Evolutionary conservation across 1,140 invertebrate genomes (phyloP).

Genomic region (Cyclargus thomasi): DNA sequence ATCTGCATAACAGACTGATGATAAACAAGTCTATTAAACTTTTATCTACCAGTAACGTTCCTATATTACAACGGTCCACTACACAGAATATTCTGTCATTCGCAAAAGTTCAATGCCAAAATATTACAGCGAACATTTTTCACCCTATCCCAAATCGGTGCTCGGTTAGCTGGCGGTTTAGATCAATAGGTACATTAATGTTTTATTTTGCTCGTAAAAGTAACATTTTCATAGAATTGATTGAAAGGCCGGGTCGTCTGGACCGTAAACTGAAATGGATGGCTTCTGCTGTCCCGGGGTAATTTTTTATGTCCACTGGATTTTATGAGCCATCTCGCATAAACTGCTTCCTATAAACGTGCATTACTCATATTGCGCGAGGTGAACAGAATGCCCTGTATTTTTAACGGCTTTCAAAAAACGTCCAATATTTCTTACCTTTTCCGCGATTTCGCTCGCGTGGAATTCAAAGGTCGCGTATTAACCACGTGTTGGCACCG

Average conservation of each 20-base stretch:
- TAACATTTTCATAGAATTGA: conserved; percentile 14
- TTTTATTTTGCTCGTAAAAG: conserved; percentile 13
- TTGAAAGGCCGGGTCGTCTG: conserved; percentile 7
- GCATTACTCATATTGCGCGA: not conserved
- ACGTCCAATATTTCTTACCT: no score
- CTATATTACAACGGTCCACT: no score
- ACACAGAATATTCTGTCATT: no score
- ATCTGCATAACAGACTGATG: no score
- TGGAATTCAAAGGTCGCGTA: no score
- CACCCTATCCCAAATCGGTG: not conserved
- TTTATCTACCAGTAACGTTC: no score
- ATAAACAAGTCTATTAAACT: no score
- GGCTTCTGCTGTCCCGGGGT: not conserved
- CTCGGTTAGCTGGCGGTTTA: not conserved
- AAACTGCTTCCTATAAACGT: not conserved
- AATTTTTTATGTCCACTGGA: conserved; percentile 12
- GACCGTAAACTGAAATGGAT: conserved; percentile 7
- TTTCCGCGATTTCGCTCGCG: no score
- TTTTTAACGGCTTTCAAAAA: no score
- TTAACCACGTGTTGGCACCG: no score
- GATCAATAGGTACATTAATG: conserved; percentile 5
- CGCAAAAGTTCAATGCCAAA: not conserved
- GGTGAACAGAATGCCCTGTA: no score
- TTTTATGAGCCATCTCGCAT: not conserved
- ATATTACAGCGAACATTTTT: not conserved